These are phyloP conservation scores for Pyrgilauda ruficollis DNA, from an alignment of 2,113 vertebrate species.

Conservation along the genomic window DNA sequence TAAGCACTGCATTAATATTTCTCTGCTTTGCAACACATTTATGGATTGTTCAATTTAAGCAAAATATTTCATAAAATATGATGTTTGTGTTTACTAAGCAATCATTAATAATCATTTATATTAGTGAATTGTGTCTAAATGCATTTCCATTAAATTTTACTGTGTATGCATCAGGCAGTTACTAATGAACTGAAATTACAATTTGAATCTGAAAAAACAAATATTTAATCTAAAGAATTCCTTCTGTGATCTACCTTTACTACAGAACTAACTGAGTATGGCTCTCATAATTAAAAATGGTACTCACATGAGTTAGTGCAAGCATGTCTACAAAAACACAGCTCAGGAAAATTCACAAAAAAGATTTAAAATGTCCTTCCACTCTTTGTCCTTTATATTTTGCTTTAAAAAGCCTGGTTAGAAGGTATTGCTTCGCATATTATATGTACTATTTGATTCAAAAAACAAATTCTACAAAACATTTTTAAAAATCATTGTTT, in stretches of 20 bases:
- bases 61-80: neutral
- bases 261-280: neutral
- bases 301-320: neutral
- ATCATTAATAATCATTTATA: slow-evolving; percentile 29
- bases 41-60: neutral
- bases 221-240: neutral
- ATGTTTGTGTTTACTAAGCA: neutral
- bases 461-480: neutral
- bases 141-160: neutral
- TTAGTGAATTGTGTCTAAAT: neutral
- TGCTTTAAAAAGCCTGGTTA: neutral
- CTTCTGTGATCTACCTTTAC: neutral
- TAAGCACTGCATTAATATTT: neutral
- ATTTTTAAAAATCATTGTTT: neutral
- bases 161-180: neutral
- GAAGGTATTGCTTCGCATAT: neutral
- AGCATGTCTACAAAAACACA: neutral
- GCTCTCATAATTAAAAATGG: neutral
- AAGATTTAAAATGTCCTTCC: neutral
- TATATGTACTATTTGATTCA: neutral
- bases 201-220: slow-evolving; percentile 1
- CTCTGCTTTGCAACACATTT: neutral
- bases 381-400: neutral
- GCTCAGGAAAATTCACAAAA: neutral
- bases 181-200: slow-evolving; percentile 14